A percentile compares a stretch with the other conserved stretches of the same genome.
These are phyloP conservation scores for Poecile montanus DNA, from an alignment of 2,797 vertebrate species.

Conservation along the genomic window DNA sequence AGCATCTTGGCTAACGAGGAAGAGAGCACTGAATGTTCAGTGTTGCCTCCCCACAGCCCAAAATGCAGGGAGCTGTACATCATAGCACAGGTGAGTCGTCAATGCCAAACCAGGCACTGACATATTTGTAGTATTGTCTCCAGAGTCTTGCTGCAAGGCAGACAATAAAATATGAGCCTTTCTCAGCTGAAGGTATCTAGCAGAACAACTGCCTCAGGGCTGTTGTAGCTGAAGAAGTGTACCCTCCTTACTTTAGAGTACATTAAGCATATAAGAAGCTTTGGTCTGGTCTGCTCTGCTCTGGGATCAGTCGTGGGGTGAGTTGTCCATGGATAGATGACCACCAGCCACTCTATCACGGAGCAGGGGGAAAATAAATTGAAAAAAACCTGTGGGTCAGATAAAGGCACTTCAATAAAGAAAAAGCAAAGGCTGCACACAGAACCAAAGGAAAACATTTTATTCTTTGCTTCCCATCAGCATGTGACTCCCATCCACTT, in stretches of 20 bases:
- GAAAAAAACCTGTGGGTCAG: accelerated
- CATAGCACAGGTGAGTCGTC: accelerated
- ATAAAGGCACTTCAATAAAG: not conserved
- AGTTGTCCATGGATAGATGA: not conserved
- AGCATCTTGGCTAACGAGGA: accelerated
- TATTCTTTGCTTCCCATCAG: not conserved
- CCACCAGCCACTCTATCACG: not conserved
- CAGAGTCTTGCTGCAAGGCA: not conserved
- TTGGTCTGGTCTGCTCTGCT: not conserved
- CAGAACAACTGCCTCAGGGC: not conserved
- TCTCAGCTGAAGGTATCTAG: not conserved
- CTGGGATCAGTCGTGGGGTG: not conserved
- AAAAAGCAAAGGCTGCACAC: accelerated
- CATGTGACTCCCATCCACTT: accelerated
- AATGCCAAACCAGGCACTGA: not conserved
- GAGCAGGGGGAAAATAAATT: not conserved
- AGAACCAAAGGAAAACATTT: not conserved
- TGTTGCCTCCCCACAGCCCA: not conserved
- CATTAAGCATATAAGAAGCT: not conserved
- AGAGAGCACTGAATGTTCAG: not conserved
- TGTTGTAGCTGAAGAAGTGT: not conserved
- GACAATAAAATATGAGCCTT: not conserved
- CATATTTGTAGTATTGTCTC: not conserved
- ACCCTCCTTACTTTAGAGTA: not conserved
- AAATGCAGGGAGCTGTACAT: not conserved